These are phyloP conservation scores for Percopsis omiscomaycus DNA, from an alignment of 2,797 vertebrate genomes.

Conservation along the genomic window DNA sequence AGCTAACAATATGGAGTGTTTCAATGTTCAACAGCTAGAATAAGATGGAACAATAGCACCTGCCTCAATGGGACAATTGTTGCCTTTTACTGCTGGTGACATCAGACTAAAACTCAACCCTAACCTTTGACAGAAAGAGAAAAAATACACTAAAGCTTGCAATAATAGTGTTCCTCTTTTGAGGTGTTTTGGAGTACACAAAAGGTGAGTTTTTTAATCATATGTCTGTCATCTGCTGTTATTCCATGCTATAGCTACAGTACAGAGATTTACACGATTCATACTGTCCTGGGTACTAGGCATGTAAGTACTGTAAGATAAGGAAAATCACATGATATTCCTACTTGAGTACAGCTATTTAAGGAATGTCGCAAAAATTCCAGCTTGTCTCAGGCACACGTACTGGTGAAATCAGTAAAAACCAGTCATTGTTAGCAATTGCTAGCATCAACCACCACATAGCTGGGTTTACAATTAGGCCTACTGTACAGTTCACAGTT, in stretches of 20 bases:
- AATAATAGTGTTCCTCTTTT: not conserved
- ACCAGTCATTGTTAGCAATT: not conserved
- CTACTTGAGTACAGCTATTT: not conserved
- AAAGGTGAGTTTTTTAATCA: too few relatives aligned
- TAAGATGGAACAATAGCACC: constrained; percentile 10
- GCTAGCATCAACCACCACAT: not conserved
- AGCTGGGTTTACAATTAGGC: not conserved
- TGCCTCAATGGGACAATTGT: constrained; percentile 8
- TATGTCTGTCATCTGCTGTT: not conserved
- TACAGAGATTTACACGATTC: too few relatives aligned
- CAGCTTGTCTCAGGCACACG: too few relatives aligned
- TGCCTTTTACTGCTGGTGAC: not conserved
- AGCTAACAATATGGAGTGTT: not conserved
- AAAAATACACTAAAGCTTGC: too few relatives aligned
- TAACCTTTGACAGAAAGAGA: too few relatives aligned
- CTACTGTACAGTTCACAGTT: not conserved
- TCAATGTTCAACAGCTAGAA: constrained; percentile 1
- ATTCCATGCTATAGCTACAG: not conserved
- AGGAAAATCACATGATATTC: not conserved
- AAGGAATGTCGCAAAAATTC: too few relatives aligned
- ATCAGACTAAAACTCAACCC: not conserved
- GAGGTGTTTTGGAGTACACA: not conserved
- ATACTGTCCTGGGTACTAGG: too few relatives aligned
- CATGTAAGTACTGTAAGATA: not conserved
- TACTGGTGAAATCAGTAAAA: too few relatives aligned